A percentile compares a stretch with the other conserved stretches of the same genome.
Evolutionary conservation across 2,113 vertebrate species (phyloP).

Genomic region (pig (Sus scrofa)): T2T-Sscrofa CM000829.6:48621001-48621500

Average conservation of each 20-base stretch:
- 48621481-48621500: constrained; percentile 70
- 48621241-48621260: constrained; percentile 64
- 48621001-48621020: not conserved
- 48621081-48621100: constrained; percentile 72
- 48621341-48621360: constrained; percentile 64
- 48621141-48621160: constrained; percentile 30
- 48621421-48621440: constrained; percentile 70
- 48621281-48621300: constrained; percentile 75
- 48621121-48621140: constrained; percentile 49
- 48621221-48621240: constrained; percentile 18
- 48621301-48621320: constrained; percentile 65
- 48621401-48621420: constrained; percentile 69
- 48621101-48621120: constrained; percentile 24
- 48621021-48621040: constrained; percentile 56
- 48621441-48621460: constrained; percentile 76
- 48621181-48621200: constrained; percentile 70
- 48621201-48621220: constrained; percentile 60
- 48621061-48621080: constrained; percentile 37
- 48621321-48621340: constrained; percentile 58
- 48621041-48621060: constrained; percentile 1
- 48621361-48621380: constrained; percentile 52
- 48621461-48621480: constrained; percentile 68
- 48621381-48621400: constrained; percentile 73
- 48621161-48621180: constrained; percentile 64
- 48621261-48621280: constrained; percentile 66